Base-by-base conservation (phyloP, 2,113 vertebrate species). In the Pteropus alecto region DNA sequence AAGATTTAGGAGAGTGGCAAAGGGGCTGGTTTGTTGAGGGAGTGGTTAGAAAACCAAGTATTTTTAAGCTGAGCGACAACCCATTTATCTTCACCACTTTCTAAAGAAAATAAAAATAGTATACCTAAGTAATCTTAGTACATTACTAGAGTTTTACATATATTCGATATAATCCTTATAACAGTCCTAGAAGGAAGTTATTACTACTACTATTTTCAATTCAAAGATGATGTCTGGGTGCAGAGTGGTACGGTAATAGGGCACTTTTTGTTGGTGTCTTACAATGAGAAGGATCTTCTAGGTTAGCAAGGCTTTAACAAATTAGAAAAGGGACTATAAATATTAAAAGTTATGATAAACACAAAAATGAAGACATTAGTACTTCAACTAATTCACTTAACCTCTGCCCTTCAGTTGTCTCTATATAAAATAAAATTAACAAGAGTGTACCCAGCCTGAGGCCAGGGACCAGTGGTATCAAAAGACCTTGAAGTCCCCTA, bases 21-120 rank as follows among this genome's bases (percentile, higher is more conserved):
- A 61, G 11, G 92, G n/a, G 68, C 13, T 94, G 30, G 24, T 56
- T 70, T 87, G 35, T 46, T 56, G 1, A 26, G 43, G n/a, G 18
- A 84, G 24, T 48, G 87, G 79, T 92, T 76, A 91, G 68, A 81
- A 74, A 84, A 79, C 83, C 30, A 95, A 88, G 65, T 82, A 81
- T 41, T 95, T 92, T 95, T 48, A 96, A 88, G 56, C 58, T 96
- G 67, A 92, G 21, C 48, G 30, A 63, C 35, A 90, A 82, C 21
- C n/a, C 21, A 81, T 35, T 95, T 90, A 92, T 76, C 26, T 70
- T 91, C 3, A 89, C 15, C 2, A 81, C 8, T 87, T 94, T 87
- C 38, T 90, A 87, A 65, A 89, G 46, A 90, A 92, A 87, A 74
- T 58, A 60, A 71, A n/a, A 79, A 90, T 12, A 89, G 54, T 43